Conservation (phyloP, 1,140 invertebrate genomes). For the Cepaea nemoralis region DNA sequence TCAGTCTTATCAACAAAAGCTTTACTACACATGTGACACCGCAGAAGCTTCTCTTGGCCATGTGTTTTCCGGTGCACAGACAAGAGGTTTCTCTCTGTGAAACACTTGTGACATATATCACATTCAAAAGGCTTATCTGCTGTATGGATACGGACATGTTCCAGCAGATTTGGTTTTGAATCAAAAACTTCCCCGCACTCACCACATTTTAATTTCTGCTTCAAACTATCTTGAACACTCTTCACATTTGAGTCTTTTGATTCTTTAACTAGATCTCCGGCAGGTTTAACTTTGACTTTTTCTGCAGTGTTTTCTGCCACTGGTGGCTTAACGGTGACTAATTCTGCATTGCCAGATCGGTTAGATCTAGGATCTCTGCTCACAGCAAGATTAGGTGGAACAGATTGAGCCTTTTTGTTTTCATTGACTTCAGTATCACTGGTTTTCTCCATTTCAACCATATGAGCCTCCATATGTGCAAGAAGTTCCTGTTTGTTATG, state of each 20-base stretch:
- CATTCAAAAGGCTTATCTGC: constrained; percentile 40
- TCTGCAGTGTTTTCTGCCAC: background rate
- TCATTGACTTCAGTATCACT: background rate
- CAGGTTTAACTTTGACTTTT: background rate
- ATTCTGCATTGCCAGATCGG: background rate
- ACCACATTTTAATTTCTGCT: constrained; percentile 37
- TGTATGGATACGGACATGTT: constrained; percentile 36
- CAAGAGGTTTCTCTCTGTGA: constrained; percentile 29
- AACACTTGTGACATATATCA: constrained; percentile 42
- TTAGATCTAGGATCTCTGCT: background rate
- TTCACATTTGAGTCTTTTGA: background rate
- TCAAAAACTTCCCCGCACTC: constrained; percentile 30
- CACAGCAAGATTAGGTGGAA: background rate
- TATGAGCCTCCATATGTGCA: constrained; percentile 34
- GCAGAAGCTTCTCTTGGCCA: constrained; percentile 22
- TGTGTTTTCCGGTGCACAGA: constrained; percentile 37
- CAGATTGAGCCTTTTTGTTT: background rate
- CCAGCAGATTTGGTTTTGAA: constrained; percentile 23
- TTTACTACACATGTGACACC: constrained; percentile 37
- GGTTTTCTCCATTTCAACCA: constrained; percentile 36
- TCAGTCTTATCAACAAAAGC: constrained; percentile 36
- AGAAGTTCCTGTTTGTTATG: constrained; percentile 37
- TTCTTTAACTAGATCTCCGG: background rate
- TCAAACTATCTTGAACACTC: background rate
- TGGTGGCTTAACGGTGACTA: background rate